A percentile compares a stretch with the other conserved stretches of the same genome.
Conservation (phyloP, 1,140 invertebrate species). For the Meloidogyne hapla region DNA sequence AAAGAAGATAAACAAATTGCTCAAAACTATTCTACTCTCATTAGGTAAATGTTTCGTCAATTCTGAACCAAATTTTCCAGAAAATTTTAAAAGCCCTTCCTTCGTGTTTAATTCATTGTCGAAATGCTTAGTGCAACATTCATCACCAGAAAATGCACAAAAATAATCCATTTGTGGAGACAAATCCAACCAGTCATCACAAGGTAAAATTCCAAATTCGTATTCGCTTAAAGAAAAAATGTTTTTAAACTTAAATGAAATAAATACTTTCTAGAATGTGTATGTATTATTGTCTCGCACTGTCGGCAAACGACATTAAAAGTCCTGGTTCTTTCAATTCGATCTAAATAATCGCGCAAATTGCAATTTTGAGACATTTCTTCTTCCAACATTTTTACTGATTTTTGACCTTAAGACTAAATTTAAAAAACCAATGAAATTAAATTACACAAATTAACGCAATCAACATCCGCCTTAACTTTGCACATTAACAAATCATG, state of each 20-base stretch:
- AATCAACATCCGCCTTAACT: slow-evolving; percentile 35
- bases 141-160: slow-evolving; percentile 41
- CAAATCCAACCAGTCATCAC: slow-evolving; percentile 47
- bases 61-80: slow-evolving; percentile 23
- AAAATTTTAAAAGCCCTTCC: slow-evolving; percentile 26
- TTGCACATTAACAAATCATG: slow-evolving; percentile 49
- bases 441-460: slow-evolving; percentile 28
- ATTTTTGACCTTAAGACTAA: slow-evolving; percentile 28
- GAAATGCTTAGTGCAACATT: slow-evolving; percentile 23
- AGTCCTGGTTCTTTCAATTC: background rate
- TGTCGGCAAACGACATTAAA: slow-evolving; percentile 32
- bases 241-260: background rate
- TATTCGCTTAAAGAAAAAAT: slow-evolving; percentile 27
- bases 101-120: background rate
- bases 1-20: slow-evolving; percentile 43
- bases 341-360: slow-evolving; percentile 36
- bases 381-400: slow-evolving; percentile 32
- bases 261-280: slow-evolving; percentile 28
- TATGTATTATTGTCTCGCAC: slow-evolving; percentile 19
- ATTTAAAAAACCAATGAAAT: background rate
- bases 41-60: slow-evolving; percentile 35
- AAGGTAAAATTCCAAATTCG: slow-evolving; percentile 43
- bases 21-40: slow-evolving; percentile 35
- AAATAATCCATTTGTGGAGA: slow-evolving; percentile 48
- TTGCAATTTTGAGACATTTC: slow-evolving; percentile 28